A percentile compares a stretch with the other conserved stretches of the same genome.
These are phyloP conservation scores for Malthinus seriepunctatus DNA, from an alignment of 2,888 invertebrate species.

Conservation along the genomic window DNA sequence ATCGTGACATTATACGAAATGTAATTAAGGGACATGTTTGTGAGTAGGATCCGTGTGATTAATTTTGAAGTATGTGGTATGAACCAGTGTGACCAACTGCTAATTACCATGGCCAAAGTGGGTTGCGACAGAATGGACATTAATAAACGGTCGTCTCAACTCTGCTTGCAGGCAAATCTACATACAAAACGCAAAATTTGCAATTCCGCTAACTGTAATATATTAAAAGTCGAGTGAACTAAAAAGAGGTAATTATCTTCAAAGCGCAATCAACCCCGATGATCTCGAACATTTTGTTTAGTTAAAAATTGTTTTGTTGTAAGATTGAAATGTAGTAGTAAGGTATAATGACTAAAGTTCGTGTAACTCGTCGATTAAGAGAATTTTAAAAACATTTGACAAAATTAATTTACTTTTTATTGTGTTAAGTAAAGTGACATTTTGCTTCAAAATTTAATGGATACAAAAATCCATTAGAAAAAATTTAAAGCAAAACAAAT, in stretches of 20 bases:
- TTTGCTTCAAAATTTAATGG: too few species aligned
- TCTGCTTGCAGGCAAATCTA: slow-evolving; percentile 25
- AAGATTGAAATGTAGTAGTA: not conserved
- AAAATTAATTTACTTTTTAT: too few species aligned
- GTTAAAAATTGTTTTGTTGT: slow-evolving; percentile 5
- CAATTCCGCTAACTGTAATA: slow-evolving; percentile 27
- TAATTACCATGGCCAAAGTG: slow-evolving; percentile 38
- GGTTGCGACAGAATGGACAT: slow-evolving; percentile 38
- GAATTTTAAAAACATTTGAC: too few species aligned
- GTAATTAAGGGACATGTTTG: slow-evolving; percentile 25
- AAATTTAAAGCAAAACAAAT: slow-evolving; percentile 33
- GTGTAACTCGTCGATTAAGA: slow-evolving; percentile 9
- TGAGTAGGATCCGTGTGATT: slow-evolving; percentile 26
- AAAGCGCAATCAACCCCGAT: slow-evolving; percentile 14
- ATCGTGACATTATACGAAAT: slow-evolving; percentile 19
- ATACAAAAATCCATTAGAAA: too few species aligned
- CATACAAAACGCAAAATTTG: slow-evolving; percentile 31
- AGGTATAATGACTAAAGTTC: not conserved
- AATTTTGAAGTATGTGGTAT: slow-evolving; percentile 29
- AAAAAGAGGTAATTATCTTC: slow-evolving; percentile 29
- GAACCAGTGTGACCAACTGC: slow-evolving; percentile 33
- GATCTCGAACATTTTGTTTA: not conserved
- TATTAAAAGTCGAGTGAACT: slow-evolving; percentile 26
- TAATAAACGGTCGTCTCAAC: slow-evolving; percentile 35
- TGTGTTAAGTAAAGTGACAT: too few species aligned